phyloP scores from a whole-genome alignment of 2,888 invertebrate species.

The Horisme vitalbata region DNA sequence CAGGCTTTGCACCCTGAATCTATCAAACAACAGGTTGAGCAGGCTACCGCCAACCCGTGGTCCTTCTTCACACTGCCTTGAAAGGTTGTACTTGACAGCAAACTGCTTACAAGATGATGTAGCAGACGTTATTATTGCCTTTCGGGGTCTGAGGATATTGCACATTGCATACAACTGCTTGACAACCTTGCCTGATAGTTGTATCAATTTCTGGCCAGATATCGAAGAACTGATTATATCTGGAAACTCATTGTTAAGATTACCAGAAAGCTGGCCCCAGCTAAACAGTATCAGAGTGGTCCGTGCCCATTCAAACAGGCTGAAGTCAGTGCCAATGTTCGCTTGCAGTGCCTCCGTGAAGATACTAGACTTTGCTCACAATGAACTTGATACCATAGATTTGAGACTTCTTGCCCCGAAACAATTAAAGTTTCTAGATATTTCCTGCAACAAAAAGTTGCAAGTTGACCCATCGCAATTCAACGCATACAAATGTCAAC shows the following conservation, averaged over 20 bases:
- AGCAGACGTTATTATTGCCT: conserved; percentile 85
- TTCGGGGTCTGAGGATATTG: conserved; percentile 85
- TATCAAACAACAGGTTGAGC: conserved; percentile 90
- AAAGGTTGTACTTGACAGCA: conserved; percentile 88
- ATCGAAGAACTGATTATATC: conserved; percentile 92
- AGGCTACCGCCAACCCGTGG: conserved; percentile 86
- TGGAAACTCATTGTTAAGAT: conserved; percentile 89
- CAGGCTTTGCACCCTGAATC: conserved; percentile 86
- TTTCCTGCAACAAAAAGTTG: conserved; percentile 91
- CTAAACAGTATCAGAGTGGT: conserved; percentile 88
- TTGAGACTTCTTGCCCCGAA: conserved; percentile 89
- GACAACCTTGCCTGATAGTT: conserved; percentile 88
- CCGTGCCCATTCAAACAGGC: conserved; percentile 91
- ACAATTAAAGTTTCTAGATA: conserved; percentile 91
- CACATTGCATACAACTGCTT: conserved; percentile 92
- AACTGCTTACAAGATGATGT: conserved; percentile 89
- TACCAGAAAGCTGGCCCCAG: conserved; percentile 89
- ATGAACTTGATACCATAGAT: conserved; percentile 91
- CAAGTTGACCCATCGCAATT: conserved; percentile 93
- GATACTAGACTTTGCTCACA: conserved; percentile 93
- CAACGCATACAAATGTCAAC: conserved; percentile 89
- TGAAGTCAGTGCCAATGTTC: conserved; percentile 89
- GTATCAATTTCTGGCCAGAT: conserved; percentile 89
- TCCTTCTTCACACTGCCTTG: conserved; percentile 84
- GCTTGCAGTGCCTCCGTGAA: conserved; percentile 88